Evolutionary conservation across 2,113 vertebrate species (phyloP).

Genomic region (Phoxinus phoxinus): DNA sequence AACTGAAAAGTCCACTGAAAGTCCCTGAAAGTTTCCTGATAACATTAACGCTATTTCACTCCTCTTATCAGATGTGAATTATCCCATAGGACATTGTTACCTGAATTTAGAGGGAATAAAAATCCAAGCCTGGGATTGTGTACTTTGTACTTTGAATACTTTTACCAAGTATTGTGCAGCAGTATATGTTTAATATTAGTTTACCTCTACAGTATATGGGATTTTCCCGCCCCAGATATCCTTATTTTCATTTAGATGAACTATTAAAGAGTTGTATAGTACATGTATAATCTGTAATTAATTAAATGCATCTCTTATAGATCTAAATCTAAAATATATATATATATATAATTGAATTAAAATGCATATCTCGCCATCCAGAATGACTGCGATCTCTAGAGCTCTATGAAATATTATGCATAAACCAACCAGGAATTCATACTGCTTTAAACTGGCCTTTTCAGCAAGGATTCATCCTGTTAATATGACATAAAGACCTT

Average conservation of each 20-base stretch:
- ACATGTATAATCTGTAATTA: background rate
- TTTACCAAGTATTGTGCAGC: background rate
- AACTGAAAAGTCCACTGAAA: background rate
- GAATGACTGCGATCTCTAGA: background rate
- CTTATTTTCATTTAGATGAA: background rate
- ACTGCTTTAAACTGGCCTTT: background rate
- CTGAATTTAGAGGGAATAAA: background rate
- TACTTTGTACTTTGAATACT: no score
- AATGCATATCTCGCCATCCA: background rate
- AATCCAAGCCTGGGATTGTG: background rate
- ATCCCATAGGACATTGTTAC: slow-evolving; percentile 28
- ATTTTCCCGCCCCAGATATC: background rate
- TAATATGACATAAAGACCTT: background rate
- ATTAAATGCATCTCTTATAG: background rate
- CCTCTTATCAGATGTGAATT: slow-evolving; percentile 31
- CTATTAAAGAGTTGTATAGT: background rate
- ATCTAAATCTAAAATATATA: no score
- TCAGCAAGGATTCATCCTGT: background rate
- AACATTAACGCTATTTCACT: slow-evolving; percentile 8
- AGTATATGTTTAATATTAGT: background rate
- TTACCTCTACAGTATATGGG: background rate
- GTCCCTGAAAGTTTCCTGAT: background rate
- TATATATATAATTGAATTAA: background rate
- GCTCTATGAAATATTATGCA: background rate
- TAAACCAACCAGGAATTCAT: background rate